phyloP scores from a whole-genome alignment of 2,888 invertebrate species.

The Serripes groenlandicus region DNA sequence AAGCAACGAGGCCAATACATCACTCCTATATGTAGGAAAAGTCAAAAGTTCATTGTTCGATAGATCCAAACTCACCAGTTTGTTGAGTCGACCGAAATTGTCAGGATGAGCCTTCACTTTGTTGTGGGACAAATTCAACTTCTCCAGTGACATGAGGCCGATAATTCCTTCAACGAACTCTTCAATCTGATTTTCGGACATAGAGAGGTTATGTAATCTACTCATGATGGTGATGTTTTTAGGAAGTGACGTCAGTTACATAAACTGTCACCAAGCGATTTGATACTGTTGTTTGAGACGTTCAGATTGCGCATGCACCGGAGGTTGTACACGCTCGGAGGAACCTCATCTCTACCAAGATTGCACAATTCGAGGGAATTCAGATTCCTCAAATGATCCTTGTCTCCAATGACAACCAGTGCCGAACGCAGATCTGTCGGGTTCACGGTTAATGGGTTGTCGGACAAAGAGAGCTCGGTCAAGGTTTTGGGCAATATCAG shows the following conservation, averaged over 20 bases:
- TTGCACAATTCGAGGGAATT: constrained; percentile 80
- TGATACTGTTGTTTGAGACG: constrained; percentile 82
- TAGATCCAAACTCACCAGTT: constrained; percentile 80
- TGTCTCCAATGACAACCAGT: constrained; percentile 82
- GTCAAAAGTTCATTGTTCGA: constrained; percentile 82
- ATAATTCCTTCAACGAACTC: constrained; percentile 78
- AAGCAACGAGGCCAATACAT: constrained; percentile 92
- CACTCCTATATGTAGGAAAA: constrained; percentile 88
- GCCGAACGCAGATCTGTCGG: constrained; percentile 75
- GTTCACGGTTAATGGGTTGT: constrained; percentile 82
- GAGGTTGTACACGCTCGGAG: constrained; percentile 81
- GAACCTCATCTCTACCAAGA: constrained; percentile 82
- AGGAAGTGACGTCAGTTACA: constrained; percentile 79
- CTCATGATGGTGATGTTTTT: constrained; percentile 75
- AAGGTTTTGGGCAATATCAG: constrained; percentile 82
- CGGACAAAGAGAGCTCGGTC: constrained; percentile 76
- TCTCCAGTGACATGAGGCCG: constrained; percentile 77
- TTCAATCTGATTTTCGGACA: constrained; percentile 80
- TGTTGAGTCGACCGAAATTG: constrained; percentile 83
- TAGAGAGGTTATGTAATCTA: constrained; percentile 76
- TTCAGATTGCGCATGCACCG: constrained; percentile 79
- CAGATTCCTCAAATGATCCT: constrained; percentile 80
- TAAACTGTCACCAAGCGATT: constrained; percentile 76
- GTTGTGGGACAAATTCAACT: constrained; percentile 82
- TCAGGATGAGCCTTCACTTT: constrained; percentile 82